These are phyloP conservation scores for Crypturellus undulatus DNA, from an alignment of 2,113 vertebrate species.

Conservation along the genomic window DNA sequence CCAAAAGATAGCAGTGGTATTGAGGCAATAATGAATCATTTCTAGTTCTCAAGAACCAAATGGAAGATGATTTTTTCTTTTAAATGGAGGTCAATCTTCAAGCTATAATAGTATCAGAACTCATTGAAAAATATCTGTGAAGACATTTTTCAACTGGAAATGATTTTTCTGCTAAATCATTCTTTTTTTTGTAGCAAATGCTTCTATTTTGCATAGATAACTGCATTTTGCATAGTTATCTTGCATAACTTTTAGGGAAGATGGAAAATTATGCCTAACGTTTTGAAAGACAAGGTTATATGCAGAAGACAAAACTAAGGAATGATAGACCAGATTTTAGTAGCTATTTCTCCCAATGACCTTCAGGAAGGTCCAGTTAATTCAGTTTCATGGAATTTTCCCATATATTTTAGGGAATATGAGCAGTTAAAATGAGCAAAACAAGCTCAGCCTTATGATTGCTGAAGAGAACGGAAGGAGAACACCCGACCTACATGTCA, in stretches of 20 bases:
- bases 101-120: background rate
- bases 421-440: background rate
- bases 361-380: background rate
- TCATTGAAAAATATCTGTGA: background rate
- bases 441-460: background rate
- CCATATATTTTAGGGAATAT: background rate
- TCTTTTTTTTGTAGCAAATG: background rate
- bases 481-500: background rate
- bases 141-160: background rate
- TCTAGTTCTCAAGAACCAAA: constrained; percentile 35
- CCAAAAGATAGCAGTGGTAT: constrained; percentile 54
- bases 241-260: background rate
- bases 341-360: background rate
- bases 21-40: constrained; percentile 57
- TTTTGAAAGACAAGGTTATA: background rate
- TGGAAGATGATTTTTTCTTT: background rate
- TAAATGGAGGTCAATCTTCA: constrained; percentile 24
- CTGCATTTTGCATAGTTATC: too few relatives aligned
- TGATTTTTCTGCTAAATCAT: background rate
- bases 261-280: background rate
- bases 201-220: too few relatives aligned
- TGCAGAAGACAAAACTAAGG: background rate
- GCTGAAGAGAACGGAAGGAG: background rate
- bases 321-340: background rate
- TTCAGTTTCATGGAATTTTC: background rate